Evolutionary conservation across 2,888 invertebrate genomes (phyloP).

Genomic region (Lamproptera curius): DNA sequence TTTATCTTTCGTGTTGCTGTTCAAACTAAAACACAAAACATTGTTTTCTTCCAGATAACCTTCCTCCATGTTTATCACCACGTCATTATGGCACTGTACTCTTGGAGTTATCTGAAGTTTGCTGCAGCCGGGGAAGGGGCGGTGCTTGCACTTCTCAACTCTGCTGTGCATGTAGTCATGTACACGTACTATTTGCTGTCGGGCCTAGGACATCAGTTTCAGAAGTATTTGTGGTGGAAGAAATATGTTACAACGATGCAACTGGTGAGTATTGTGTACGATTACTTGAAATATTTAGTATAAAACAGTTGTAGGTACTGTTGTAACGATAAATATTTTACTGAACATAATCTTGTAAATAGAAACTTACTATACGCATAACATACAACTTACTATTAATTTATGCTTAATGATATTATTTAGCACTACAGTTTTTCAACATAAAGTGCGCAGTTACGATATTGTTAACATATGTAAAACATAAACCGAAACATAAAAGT

Average conservation of each 20-base stretch:
- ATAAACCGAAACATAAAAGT: no score
- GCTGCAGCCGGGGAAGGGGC: constrained; percentile 89
- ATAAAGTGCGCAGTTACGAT: no score
- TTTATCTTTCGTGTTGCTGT: no score
- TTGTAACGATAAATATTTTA: no score
- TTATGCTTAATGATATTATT: no score
- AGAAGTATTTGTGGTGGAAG: constrained; percentile 93
- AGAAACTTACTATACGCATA: no score
- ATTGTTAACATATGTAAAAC: no score
- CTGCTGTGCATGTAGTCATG: constrained; percentile 89
- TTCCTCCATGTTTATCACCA: constrained; percentile 96
- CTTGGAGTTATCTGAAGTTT: constrained; percentile 89
- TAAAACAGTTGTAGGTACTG: no score
- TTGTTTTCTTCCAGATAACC: constrained; percentile 82
- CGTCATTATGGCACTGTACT: constrained; percentile 85
- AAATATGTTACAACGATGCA: constrained; percentile 90
- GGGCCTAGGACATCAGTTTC: constrained; percentile 85
- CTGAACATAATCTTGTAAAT: no score
- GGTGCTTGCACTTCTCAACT: constrained; percentile 85
- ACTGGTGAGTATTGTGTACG: constrained; percentile 82
- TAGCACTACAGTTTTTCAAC: no score
- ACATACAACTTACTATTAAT: no score
- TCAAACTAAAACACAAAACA: background rate
- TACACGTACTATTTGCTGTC: constrained; percentile 89
- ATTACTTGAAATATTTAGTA: no score